Evolutionary conservation across 2,797 vertebrate species (phyloP).

Genomic region (Gobio occitaniae): DNA sequence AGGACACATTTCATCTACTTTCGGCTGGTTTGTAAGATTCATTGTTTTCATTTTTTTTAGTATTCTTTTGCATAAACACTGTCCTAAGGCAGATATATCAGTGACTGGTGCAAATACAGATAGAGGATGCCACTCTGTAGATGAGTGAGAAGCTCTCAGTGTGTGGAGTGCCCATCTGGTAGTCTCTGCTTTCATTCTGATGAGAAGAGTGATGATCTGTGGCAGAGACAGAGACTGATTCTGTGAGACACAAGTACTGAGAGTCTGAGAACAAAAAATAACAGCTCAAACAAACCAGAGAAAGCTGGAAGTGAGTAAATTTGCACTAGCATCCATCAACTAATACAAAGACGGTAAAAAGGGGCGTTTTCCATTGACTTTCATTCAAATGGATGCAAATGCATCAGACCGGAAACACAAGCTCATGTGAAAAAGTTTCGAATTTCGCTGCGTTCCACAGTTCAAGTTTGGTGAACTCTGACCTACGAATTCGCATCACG

Average conservation of each 20-base stretch:
- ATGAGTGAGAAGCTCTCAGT: conserved; percentile 47
- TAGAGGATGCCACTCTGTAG: conserved; percentile 36
- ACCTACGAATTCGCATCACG: too few species aligned
- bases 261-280: conserved; percentile 32
- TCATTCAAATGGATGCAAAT: too few species aligned
- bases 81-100: conserved; percentile 22
- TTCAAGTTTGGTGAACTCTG: too few species aligned
- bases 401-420: too few species aligned
- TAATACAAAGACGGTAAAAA: not conserved
- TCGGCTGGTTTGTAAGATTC: not conserved
- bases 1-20: not conserved
- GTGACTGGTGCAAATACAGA: conserved; percentile 28
- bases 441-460: too few species aligned
- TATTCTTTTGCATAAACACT: conserved; percentile 1
- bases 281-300: conserved; percentile 13
- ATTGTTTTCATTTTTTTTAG: not conserved
- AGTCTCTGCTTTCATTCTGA: conserved; percentile 47
- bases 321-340: not conserved
- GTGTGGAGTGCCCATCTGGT: conserved; percentile 52
- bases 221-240: conserved; percentile 35
- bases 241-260: conserved; percentile 34
- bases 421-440: too few species aligned
- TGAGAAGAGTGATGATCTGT: conserved; percentile 50
- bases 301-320: conserved; percentile 33
- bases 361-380: too few species aligned